These are phyloP conservation scores for Eudemis profundana DNA, from an alignment of 2,888 invertebrate genomes.

Conservation along the genomic window DNA sequence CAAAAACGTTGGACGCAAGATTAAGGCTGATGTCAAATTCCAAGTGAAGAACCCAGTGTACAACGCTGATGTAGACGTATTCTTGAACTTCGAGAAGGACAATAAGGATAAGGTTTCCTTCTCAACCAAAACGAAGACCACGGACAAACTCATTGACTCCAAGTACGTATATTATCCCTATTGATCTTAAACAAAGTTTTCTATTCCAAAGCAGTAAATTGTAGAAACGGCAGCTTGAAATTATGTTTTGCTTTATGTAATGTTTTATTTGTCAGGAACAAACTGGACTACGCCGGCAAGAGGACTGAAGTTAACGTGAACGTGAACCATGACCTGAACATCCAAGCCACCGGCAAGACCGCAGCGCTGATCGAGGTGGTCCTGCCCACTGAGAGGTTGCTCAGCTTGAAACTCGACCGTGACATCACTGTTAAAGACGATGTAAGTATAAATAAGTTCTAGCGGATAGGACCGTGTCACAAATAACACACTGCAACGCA, in stretches of 20 bases:
- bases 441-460: no score
- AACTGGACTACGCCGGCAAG: slow-evolving; percentile 72
- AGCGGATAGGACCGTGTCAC: no score
- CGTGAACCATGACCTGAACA: slow-evolving; percentile 60
- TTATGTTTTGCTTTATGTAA: not conserved
- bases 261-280: slow-evolving; percentile 67
- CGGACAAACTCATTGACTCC: slow-evolving; percentile 83
- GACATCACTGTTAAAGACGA: slow-evolving; percentile 60
- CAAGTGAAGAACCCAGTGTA: slow-evolving; percentile 85
- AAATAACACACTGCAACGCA: no score
- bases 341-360: slow-evolving; percentile 60
- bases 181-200: no score
- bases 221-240: no score
- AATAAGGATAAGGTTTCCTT: slow-evolving; percentile 88
- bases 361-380: slow-evolving; percentile 70
- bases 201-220: no score
- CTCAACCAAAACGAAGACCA: slow-evolving; percentile 86
- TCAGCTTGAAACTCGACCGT: slow-evolving; percentile 70
- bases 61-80: slow-evolving; percentile 86
- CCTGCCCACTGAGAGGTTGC: slow-evolving; percentile 73
- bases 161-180: slow-evolving; percentile 82
- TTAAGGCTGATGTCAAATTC: slow-evolving; percentile 87
- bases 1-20: slow-evolving; percentile 84
- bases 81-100: slow-evolving; percentile 89
- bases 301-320: slow-evolving; percentile 71